Conservation (phyloP, 2,888 invertebrate species). For the Myopa tessellatipennis region DNA sequence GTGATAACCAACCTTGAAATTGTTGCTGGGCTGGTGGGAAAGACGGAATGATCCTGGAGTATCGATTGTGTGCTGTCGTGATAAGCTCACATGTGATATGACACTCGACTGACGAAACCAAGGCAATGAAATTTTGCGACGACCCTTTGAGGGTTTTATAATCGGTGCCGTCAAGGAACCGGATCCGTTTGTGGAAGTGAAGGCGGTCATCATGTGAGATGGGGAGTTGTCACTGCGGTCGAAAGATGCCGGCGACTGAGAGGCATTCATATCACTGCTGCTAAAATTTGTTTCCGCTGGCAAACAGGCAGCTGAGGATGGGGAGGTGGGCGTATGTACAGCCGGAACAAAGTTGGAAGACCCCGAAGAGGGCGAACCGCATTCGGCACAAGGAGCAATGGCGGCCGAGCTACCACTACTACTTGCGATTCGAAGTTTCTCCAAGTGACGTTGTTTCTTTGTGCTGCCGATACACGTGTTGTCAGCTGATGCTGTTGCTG, state of each 20-base stretch:
- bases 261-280: background rate
- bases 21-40: slow-evolving; percentile 72
- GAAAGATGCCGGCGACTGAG: background rate
- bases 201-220: slow-evolving; percentile 33
- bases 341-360: background rate
- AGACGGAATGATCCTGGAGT: slow-evolving; percentile 88
- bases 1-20: slow-evolving; percentile 65
- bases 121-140: slow-evolving; percentile 88
- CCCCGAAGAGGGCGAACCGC: slow-evolving; percentile 31
- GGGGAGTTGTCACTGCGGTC: slow-evolving; percentile 12
- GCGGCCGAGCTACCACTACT: slow-evolving; percentile 24
- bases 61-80: slow-evolving; percentile 91
- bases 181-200: slow-evolving; percentile 48
- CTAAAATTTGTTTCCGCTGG: background rate
- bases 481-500: slow-evolving; percentile 30
- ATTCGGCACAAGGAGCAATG: slow-evolving; percentile 34
- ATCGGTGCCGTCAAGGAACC: slow-evolving; percentile 34
- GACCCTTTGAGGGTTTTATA: slow-evolving; percentile 74
- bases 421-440: slow-evolving; percentile 48
- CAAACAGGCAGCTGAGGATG: background rate
- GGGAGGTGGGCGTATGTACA: background rate
- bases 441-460: slow-evolving; percentile 48
- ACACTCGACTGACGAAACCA: slow-evolving; percentile 90
- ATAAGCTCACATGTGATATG: slow-evolving; percentile 78
- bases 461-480: slow-evolving; percentile 21